Conservation (phyloP, 2,113 vertebrate species). For the Gymnorhina tibicen region DNA sequence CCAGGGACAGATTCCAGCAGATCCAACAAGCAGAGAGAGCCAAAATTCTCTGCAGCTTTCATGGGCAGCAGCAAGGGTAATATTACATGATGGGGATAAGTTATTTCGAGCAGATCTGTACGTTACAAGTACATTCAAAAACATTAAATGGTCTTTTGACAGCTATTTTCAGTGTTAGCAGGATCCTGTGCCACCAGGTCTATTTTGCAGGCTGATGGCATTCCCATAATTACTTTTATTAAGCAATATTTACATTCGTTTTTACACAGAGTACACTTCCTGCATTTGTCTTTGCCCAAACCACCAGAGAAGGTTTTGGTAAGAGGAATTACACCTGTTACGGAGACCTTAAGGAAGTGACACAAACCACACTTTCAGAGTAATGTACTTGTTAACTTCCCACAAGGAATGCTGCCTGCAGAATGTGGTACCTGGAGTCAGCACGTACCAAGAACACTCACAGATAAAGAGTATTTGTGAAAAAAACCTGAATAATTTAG, state of each 20-base stretch:
- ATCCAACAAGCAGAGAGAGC: neutral
- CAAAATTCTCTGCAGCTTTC: neutral
- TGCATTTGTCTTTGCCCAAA: neutral
- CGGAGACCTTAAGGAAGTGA: neutral
- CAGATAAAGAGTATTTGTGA: neutral
- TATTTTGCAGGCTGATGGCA: neutral
- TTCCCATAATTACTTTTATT: neutral
- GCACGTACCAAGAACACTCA: neutral
- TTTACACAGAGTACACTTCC: neutral
- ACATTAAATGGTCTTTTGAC: neutral
- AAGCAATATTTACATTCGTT: neutral
- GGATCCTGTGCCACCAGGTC: neutral
- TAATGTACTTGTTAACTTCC: neutral
- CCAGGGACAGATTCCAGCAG: neutral
- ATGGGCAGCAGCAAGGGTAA: neutral
- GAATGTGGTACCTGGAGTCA: neutral
- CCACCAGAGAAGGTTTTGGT: neutral
- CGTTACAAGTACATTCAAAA: neutral
- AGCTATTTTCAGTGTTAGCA: neutral
- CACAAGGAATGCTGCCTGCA: neutral
- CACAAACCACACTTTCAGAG: neutral
- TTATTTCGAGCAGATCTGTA: neutral
- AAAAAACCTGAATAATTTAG: neutral
- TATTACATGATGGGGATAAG: accelerated
- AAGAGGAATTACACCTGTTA: neutral